These are phyloP conservation scores for Hypomecis punctinalis DNA, from an alignment of 2,888 invertebrate genomes.

Conservation along the genomic window DNA sequence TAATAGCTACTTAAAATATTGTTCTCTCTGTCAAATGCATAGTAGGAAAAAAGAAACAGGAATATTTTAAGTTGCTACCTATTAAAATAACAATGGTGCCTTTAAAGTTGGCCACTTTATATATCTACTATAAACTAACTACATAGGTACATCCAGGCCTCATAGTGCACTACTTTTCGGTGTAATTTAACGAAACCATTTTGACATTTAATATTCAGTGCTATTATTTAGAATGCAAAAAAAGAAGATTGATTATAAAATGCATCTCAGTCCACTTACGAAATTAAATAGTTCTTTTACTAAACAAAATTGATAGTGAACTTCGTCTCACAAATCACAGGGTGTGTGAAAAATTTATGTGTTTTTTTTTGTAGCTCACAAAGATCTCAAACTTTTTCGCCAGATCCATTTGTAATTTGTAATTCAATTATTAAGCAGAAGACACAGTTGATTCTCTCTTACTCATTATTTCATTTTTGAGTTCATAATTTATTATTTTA, in stretches of 20 bases:
- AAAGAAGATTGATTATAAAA: slow-evolving; percentile 61
- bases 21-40: too few species aligned
- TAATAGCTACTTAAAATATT: too few species aligned
- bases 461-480: background rate
- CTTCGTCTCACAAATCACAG: slow-evolving; percentile 70
- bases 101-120: too few species aligned
- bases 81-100: too few species aligned
- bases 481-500: too few species aligned
- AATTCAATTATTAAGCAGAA: too few species aligned
- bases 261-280: slow-evolving; percentile 52
- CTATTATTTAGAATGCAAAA: background rate
- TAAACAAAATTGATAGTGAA: slow-evolving; percentile 60
- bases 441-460: background rate
- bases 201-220: background rate
- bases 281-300: slow-evolving; percentile 49
- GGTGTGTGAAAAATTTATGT: slow-evolving; percentile 70
- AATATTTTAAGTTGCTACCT: too few species aligned
- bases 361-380: slow-evolving; percentile 54
- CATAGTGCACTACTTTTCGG: too few species aligned
- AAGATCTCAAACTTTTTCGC: slow-evolving; percentile 50
- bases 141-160: too few species aligned
- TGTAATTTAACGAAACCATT: background rate
- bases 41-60: too few species aligned
- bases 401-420: background rate
- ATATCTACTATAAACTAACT: too few species aligned